Base-by-base conservation (phyloP, 1,140 invertebrate species). In the Orius laevigatus region DNA sequence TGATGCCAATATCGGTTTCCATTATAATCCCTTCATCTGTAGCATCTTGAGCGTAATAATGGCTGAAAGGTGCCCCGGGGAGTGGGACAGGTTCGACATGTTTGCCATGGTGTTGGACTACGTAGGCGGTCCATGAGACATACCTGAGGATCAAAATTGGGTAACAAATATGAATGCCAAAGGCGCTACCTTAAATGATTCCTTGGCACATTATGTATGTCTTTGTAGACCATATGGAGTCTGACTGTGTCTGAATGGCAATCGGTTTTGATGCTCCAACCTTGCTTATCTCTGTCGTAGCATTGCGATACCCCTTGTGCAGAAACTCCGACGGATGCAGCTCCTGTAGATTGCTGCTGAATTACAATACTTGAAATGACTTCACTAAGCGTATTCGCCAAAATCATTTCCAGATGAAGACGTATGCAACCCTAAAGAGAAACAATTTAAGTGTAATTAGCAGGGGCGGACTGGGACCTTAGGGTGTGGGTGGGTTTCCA, bases 41-140 rank as follows among this genome's bases (percentile, higher is more conserved):
- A 18, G 74, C 77, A 46, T 88, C 84, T 59, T 88, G 84, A 6
- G 83, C 77, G 60, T 88, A 91, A 60, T 89, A 91, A 52, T 83
- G 79, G 55, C 75, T 76, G 61, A 82, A 86, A 3, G 84, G 84
- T 1, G 78, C 76, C 14, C 81, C 79, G 0, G 79, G 72, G 1
- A 84, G 66, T 25, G 73, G 71, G 16, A 78, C 70, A 0, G 76
- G 70, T 51, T 76, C 75, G 3, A 70, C 66, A 41, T 70, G 71
- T 35, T 71, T 72, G 50, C 59, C 65, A 45, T 61, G 62, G 51
- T 54, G 62, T 3, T 72, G 66, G 50, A 83, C 66, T 25, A 86
- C 60, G 60, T 78, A 84, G 1, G 81, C 79, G 19, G 76, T 80
- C 81, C 84, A 89, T 54, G 77, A 78, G 0, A 89, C 79, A 60